Evolutionary conservation across 1,140 invertebrate genomes (phyloP), one percentile per base, ranked within the genome.

Genomic region (Brachystomella parvula): DNA sequence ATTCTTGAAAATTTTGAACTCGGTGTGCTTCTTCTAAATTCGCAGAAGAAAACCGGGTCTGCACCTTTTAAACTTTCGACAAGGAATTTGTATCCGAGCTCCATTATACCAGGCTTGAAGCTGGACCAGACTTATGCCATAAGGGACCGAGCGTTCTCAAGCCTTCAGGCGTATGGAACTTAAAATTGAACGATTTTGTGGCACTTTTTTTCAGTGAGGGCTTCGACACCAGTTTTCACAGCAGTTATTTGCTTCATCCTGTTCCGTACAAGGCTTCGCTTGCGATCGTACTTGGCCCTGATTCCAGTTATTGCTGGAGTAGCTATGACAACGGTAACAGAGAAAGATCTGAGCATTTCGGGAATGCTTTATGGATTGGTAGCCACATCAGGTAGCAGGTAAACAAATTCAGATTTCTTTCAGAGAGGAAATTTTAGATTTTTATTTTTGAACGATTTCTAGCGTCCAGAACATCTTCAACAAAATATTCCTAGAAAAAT

Each of bases 121-220:
- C n/a, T n/a, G n/a, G n/a, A n/a, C n/a, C n/a, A n/a, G n/a, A n/a
- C n/a, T n/a, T n/a, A n/a, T n/a, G n/a, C n/a, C n/a, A n/a, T n/a
- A n/a, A n/a, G n/a, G n/a, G n/a, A n/a, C n/a, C n/a, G n/a, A n/a
- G n/a, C n/a, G n/a, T n/a, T n/a, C n/a, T n/a, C n/a, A n/a, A n/a
- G n/a, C n/a, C n/a, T n/a, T n/a, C n/a, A n/a, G n/a, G n/a, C n/a
- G n/a, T n/a, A n/a, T n/a, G n/a, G n/a, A n/a, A n/a, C n/a, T n/a
- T n/a, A n/a, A n/a, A n/a, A n/a, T n/a, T n/a, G n/a, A n/a, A n/a
- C n/a, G n/a, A n/a, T n/a, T n/a, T n/a, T n/a, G n/a, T n/a, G n/a
- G n/a, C n/a, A n/a, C n/a, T n/a, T n/a, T n/a, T n/a, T n/a, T n/a
- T 17, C 49, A 53, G 49, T 53, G 49, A 53, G 49, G 24, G 49